These are phyloP conservation scores for Pelodiscus sinensis DNA, from an alignment of 2,113 vertebrate species.

Conservation along the genomic window DNA sequence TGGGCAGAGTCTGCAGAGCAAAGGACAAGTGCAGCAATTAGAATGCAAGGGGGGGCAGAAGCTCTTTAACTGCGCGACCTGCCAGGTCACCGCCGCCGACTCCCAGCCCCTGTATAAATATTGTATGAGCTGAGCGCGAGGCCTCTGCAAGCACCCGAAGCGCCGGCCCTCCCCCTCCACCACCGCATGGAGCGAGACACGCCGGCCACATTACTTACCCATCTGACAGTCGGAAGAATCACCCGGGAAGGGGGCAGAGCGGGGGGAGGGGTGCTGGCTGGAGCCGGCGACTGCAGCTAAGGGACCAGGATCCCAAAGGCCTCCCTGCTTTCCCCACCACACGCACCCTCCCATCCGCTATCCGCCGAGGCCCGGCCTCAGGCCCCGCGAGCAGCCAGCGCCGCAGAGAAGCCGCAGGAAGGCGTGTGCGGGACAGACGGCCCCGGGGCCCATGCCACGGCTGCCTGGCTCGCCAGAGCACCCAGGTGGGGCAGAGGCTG, in stretches of 20 bases:
- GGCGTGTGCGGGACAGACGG: background rate
- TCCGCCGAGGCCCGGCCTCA: too few species aligned
- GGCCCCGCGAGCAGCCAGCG: too few species aligned
- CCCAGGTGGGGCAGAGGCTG: background rate
- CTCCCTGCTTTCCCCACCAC: background rate
- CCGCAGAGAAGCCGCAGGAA: background rate
- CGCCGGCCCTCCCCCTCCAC: conserved; percentile 57
- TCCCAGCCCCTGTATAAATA: conserved; percentile 89
- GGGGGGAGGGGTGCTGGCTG: conserved; percentile 14
- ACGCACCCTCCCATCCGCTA: background rate
- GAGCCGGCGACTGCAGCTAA: background rate
- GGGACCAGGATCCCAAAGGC: background rate
- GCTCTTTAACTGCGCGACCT: conserved; percentile 91
- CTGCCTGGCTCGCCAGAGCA: background rate
- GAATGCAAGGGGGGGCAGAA: conserved; percentile 84
- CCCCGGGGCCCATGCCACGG: background rate
- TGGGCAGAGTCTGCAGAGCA: conserved; percentile 81
- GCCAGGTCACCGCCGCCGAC: conserved; percentile 84
- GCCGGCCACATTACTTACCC: conserved; percentile 76
- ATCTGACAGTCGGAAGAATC: conserved; percentile 76
- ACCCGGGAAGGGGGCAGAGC: conserved; percentile 69
- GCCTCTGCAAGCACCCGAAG: conserved; percentile 26
- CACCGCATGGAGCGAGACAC: conserved; percentile 71
- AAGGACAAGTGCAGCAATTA: conserved; percentile 87
- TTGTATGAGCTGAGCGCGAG: conserved; percentile 83